Evolutionary conservation across 2,888 invertebrate species (phyloP).

Genomic region (Neoscelio sp.): DNA sequence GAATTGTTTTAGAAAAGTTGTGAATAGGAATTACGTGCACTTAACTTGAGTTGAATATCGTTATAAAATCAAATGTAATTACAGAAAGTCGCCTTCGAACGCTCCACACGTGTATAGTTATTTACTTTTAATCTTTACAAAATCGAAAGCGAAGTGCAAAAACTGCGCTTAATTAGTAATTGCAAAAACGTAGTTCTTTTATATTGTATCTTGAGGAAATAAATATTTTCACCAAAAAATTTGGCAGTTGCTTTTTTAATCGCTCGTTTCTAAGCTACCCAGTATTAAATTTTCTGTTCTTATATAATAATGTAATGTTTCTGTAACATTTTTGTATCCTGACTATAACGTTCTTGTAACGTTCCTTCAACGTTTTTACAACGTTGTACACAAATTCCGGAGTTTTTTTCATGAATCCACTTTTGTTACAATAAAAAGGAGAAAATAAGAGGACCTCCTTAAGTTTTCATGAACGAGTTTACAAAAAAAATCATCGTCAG

Average conservation of each 20-base stretch:
- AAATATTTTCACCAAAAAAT: slow-evolving; percentile 73
- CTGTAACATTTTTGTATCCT: too few species aligned
- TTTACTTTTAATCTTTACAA: slow-evolving; percentile 51
- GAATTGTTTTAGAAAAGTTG: slow-evolving; percentile 2
- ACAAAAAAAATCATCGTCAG: too few species aligned
- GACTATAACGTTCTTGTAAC: too few species aligned
- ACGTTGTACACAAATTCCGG: too few species aligned
- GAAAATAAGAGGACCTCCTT: too few species aligned
- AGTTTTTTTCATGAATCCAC: too few species aligned
- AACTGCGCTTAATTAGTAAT: slow-evolving; percentile 68
- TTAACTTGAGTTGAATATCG: slow-evolving; percentile 42
- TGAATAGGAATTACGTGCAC: slow-evolving; percentile 17
- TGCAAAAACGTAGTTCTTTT: slow-evolving; percentile 71
- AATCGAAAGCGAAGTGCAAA: slow-evolving; percentile 47
- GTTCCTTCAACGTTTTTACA: too few species aligned
- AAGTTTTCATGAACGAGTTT: too few species aligned
- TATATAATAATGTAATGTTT: too few species aligned
- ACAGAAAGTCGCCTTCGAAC: slow-evolving; percentile 22
- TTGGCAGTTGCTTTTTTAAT: not conserved
- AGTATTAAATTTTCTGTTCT: too few species aligned
- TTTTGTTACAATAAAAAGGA: too few species aligned
- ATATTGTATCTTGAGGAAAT: slow-evolving; percentile 72
- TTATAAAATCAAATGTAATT: slow-evolving; percentile 49
- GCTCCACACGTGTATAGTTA: slow-evolving; percentile 45
- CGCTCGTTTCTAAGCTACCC: too few species aligned